Base-by-base conservation (phyloP, 2,113 vertebrate species). In the Lagenorhynchus albirostris region DNA sequence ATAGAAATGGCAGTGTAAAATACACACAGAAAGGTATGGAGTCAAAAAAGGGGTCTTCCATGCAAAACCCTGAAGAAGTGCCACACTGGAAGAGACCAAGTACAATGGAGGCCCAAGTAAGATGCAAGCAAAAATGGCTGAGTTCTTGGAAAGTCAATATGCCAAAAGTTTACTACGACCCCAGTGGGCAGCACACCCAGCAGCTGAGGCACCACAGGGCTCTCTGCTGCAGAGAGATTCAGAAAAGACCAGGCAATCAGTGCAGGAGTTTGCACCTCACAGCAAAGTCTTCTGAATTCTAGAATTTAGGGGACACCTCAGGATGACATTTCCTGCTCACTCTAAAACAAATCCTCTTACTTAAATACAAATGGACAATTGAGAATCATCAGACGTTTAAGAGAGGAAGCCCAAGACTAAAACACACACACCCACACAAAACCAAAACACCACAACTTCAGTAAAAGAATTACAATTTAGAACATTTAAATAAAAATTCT, bases 401-500 rank as follows among this genome's bases (percentile, higher is more conserved):
- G 8, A 82, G 25, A 93, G 38, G 71, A 96, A 96, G 44, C 2
- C 21, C 41, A 50, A 84, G 50, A 63, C 21, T 79, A 68, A 67
- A 95, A 65, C 8, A 74, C 1, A 58, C 5, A 55, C 15, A 41
- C 18, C 17, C 31, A n/a, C 15, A 53, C 18, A 53, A 17, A 53
- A n/a, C 18, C 44, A 55, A 74, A 91, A n/a, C 0, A 62, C n/a
- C 4, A 44, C 1, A 71, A 50, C 17, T 47, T 76, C 13, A 92
- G 1, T 70, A 67, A 67, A 31, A 79, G 0, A 67, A 76, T 71
- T 70, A 44, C 6, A 63, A 97, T 81, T 91, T 90, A 79, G n/a
- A 95, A 96, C 85, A 67, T 9, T 8, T 76, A 91, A 90, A 90
- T 58, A 71, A 89, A 89, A 95, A 88, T n/a, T 87, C 25, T 58